Conservation (phyloP, 2,888 invertebrate species). For the Clostera curtula region DNA sequence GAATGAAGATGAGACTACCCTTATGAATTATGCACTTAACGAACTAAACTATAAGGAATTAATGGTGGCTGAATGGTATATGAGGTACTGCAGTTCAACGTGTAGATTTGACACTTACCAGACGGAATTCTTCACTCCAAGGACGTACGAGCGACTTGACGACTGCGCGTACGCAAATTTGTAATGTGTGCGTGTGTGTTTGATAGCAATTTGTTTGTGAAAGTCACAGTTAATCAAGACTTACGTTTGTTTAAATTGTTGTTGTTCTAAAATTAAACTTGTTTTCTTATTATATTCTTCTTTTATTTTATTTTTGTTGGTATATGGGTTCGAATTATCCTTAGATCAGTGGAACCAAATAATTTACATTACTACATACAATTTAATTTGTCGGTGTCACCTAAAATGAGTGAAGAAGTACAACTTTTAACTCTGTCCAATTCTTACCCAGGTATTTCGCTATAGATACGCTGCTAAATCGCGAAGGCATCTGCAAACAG, state of each 20-base stretch:
- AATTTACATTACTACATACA: no score
- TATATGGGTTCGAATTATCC: no score
- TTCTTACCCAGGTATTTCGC: conserved; percentile 34
- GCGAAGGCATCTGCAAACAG: conserved; percentile 40
- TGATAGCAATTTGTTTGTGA: conserved; percentile 9
- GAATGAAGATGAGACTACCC: conserved; percentile 47
- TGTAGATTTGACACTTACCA: conserved; percentile 35
- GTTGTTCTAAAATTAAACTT: conserved; percentile 9
- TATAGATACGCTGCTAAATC: conserved; percentile 35
- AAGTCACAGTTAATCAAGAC: no score
- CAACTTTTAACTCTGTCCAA: conserved; percentile 1
- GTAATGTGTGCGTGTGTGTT: conserved; percentile 15
- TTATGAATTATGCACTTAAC: conserved; percentile 49
- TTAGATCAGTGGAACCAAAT: no score
- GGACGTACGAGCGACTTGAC: conserved; percentile 27
- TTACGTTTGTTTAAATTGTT: no score
- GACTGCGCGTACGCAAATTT: conserved; percentile 51
- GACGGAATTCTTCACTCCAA: conserved; percentile 38
- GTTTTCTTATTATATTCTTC: background rate
- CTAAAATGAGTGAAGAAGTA: background rate
- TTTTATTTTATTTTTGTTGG: conserved; percentile 4
- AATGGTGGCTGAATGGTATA: conserved; percentile 45
- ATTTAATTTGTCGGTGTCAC: no score
- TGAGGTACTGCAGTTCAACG: conserved; percentile 36
- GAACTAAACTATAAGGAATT: conserved; percentile 34